Conservation (phyloP, 2,888 invertebrate species). For the Macaria notata region DNA sequence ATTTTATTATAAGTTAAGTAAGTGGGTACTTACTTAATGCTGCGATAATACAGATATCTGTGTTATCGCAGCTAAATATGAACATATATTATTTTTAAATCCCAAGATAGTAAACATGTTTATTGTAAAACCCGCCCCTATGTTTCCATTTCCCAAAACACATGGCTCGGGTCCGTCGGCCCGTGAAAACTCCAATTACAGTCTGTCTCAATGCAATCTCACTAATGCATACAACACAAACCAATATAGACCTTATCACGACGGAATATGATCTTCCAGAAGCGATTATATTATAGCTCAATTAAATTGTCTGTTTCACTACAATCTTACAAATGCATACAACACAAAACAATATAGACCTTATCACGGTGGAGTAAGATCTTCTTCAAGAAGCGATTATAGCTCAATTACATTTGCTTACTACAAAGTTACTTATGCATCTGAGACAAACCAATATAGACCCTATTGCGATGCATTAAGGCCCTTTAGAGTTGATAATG, state of each 20-base stretch:
- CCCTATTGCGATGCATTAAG: constrained; percentile 24
- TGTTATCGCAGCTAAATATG: too few species aligned
- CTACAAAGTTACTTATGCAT: constrained; percentile 26
- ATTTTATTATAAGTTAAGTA: too few species aligned
- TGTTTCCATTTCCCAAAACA: constrained; percentile 25
- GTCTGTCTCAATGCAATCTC: constrained; percentile 36
- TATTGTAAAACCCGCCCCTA: constrained; percentile 7
- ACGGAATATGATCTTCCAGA: neutral
- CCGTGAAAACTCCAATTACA: constrained; percentile 57
- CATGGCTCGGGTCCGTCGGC: constrained; percentile 41
- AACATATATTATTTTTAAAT: too few species aligned
- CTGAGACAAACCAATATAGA: constrained; percentile 23
- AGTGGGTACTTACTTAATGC: too few species aligned
- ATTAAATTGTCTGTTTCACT: constrained; percentile 31
- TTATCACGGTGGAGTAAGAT: constrained; percentile 18
- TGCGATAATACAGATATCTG: too few species aligned
- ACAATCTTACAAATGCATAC: constrained; percentile 23
- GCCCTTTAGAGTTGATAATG: too few species aligned
- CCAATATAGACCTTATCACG: constrained; percentile 32
- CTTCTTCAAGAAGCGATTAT: too few species aligned
- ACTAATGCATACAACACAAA: constrained; percentile 13
- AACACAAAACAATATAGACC: constrained; percentile 28
- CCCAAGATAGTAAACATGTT: too few species aligned
- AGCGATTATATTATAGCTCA: too few species aligned
- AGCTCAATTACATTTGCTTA: constrained; percentile 15